phyloP scores from a whole-genome alignment of 2,888 invertebrate genomes.

The Drosophila quinaria region DNA sequence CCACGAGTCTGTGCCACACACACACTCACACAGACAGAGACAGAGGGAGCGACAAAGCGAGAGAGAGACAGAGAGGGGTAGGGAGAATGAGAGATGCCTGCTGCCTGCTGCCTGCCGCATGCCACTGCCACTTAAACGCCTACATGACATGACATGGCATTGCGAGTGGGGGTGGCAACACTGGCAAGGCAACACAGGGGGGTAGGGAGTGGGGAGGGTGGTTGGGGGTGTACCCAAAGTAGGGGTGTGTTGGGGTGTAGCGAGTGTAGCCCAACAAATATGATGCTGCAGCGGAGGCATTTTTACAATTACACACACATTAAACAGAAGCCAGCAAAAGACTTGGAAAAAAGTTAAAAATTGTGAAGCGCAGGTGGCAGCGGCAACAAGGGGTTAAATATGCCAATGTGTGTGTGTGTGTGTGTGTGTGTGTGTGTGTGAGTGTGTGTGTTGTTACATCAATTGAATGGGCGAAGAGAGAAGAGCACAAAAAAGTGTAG shows the following conservation, averaged over 20 bases:
- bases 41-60: neutral
- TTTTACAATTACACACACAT: slow-evolving; percentile 83
- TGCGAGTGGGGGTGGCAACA: slow-evolving; percentile 6
- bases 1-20: slow-evolving; percentile 1
- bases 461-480: slow-evolving; percentile 30
- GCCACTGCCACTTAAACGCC: slow-evolving; percentile 74
- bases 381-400: slow-evolving; percentile 37
- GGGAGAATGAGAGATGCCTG: slow-evolving; percentile 10
- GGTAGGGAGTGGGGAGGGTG: neutral
- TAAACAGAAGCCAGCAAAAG: slow-evolving; percentile 56
- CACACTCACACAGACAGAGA: neutral
- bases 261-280: slow-evolving; percentile 19
- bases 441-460: slow-evolving; percentile 32
- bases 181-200: neutral
- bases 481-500: slow-evolving; percentile 36
- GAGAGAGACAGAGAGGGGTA: neutral
- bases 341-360: slow-evolving; percentile 46
- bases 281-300: slow-evolving; percentile 51
- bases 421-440: slow-evolving; percentile 22
- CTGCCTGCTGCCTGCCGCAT: slow-evolving; percentile 29
- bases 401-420: slow-evolving; percentile 8
- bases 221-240: neutral
- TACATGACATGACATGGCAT: slow-evolving; percentile 59
- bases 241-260: slow-evolving; percentile 2
- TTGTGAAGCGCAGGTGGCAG: slow-evolving; percentile 25